These are phyloP conservation scores for Heliothis virescens DNA, from an alignment of 1,140 invertebrate species.

Conservation along the genomic window DNA sequence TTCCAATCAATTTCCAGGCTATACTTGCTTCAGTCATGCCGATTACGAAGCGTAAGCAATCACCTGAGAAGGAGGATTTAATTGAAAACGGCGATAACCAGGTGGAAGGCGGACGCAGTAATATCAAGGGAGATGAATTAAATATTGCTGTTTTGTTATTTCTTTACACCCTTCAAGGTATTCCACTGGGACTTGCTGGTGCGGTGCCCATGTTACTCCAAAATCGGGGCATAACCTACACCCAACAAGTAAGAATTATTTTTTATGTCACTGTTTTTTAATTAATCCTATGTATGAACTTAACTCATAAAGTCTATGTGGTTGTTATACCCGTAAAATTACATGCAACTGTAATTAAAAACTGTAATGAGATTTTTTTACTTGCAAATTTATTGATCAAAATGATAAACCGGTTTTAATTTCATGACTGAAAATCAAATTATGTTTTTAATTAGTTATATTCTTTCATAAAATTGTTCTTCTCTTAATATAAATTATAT, in stretches of 20 bases:
- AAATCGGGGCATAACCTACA: conserved; percentile 95
- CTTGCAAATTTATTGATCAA: neutral
- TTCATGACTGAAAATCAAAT: neutral
- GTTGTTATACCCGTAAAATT: conserved; percentile 14
- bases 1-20: conserved; percentile 66
- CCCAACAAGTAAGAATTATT: conserved; percentile 87
- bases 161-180: conserved; percentile 97
- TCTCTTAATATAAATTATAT: too few relatives aligned
- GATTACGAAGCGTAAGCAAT: conserved; percentile 77
- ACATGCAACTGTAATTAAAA: neutral
- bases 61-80: conserved; percentile 74
- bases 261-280: conserved; percentile 2
- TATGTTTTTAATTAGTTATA: too few relatives aligned
- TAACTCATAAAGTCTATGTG: conserved; percentile 3
- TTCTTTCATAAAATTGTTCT: too few relatives aligned
- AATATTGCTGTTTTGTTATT: conserved; percentile 96
- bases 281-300: neutral
- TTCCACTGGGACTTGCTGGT: conserved; percentile 96
- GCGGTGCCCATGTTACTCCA: conserved; percentile 98
- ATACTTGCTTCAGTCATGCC: conserved; percentile 72
- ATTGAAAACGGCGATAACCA: conserved; percentile 78
- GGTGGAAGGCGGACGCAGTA: conserved; percentile 74
- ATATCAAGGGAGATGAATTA: conserved; percentile 90
- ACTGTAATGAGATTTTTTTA: conserved; percentile 9
- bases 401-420: neutral